Conservation (phyloP, 2,113 vertebrate species). For the Pseudopipra pipra region DNA sequence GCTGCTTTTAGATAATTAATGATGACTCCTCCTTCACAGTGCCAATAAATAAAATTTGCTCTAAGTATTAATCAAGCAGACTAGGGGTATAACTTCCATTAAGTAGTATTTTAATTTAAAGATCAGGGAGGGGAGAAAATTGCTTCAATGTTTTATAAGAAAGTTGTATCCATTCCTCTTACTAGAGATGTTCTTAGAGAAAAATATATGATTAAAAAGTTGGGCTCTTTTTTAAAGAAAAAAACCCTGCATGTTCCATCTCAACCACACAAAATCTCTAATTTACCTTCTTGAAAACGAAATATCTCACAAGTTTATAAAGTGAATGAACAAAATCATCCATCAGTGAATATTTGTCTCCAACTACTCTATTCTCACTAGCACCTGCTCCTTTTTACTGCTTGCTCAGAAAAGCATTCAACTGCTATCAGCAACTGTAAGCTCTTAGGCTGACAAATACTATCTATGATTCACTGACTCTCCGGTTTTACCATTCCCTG, state of each 20-base stretch:
- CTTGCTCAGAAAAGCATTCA: slow-evolving; percentile 14
- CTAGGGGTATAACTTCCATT: background rate
- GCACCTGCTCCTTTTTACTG: background rate
- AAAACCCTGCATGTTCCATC: accelerated
- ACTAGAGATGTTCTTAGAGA: background rate
- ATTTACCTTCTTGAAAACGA: background rate
- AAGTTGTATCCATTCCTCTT: background rate
- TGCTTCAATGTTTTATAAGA: background rate
- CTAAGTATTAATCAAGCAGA: background rate
- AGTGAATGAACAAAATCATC: background rate
- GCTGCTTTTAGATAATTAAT: background rate
- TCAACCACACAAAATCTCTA: background rate
- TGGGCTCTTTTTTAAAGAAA: background rate
- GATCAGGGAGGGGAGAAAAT: background rate
- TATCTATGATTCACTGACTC: slow-evolving; percentile 31
- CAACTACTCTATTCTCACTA: background rate
- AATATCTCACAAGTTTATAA: background rate
- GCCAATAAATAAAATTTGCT: background rate
- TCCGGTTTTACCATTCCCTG: background rate
- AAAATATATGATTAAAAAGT: background rate
- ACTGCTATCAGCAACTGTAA: slow-evolving; percentile 19
- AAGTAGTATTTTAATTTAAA: background rate
- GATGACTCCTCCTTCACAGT: background rate
- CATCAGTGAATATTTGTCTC: background rate
- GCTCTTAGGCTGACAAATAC: slow-evolving; percentile 33